Conservation (phyloP, 2,888 invertebrate species). For the Hanleya hanleyi region DNA sequence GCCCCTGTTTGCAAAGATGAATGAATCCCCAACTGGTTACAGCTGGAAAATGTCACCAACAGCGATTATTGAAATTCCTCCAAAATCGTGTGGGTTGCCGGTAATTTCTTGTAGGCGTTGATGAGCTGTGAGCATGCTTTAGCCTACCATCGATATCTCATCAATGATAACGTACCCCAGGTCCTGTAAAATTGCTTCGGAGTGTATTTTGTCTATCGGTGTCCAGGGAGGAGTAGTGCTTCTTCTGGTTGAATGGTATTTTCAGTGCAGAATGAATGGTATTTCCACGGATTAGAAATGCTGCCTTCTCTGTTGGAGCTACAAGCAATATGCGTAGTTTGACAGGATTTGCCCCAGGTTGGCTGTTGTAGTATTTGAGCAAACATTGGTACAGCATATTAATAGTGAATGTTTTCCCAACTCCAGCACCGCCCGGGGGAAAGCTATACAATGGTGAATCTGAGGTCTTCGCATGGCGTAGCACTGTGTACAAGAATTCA, state of each 20-base stretch:
- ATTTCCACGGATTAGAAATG: no score
- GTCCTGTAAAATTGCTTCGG: slow-evolving; percentile 1
- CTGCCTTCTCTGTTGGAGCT: no score
- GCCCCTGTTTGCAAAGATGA: no score
- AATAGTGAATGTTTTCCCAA: no score
- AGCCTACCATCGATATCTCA: slow-evolving; percentile 44
- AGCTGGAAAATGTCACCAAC: slow-evolving; percentile 43
- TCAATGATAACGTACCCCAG: slow-evolving; percentile 37
- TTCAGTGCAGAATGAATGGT: slow-evolving; percentile 26
- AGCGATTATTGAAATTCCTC: slow-evolving; percentile 35
- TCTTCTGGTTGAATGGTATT: slow-evolving; percentile 25
- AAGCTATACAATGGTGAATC: no score
- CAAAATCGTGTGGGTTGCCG: slow-evolving; percentile 28
- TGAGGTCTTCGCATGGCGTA: no score
- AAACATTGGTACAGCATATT: no score
- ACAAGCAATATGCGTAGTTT: no score
- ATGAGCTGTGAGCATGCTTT: slow-evolving; percentile 29
- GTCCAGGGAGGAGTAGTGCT: slow-evolving; percentile 18
- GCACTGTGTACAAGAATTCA: no score
- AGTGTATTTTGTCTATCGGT: slow-evolving; percentile 9
- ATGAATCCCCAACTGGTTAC: slow-evolving; percentile 29
- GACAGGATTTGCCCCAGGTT: no score
- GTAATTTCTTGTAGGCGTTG: slow-evolving; percentile 29
- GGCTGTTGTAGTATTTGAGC: no score
- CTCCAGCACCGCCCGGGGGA: no score